These are phyloP conservation scores for Strongylocentrotus purpuratus DNA, from an alignment of 35 echinoderm and acorn worm genomes.

Conservation along the genomic window DNA sequence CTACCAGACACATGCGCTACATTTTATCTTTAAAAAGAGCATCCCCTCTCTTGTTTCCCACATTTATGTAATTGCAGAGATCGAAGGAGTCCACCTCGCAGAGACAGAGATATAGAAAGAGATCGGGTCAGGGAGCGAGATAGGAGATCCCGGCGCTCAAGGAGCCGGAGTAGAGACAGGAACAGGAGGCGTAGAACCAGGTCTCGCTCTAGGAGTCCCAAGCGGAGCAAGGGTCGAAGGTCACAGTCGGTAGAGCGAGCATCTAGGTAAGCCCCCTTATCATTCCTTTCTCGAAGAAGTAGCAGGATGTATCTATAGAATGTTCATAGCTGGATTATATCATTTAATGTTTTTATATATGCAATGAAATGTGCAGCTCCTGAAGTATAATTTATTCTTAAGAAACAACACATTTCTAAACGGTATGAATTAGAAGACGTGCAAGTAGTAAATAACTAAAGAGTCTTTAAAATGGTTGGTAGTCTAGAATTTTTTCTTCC, in stretches of 20 bases:
- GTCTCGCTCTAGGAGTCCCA: neutral
- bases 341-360: too few relatives aligned
- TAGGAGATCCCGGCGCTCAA: constrained; percentile 52
- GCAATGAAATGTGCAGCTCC: too few relatives aligned
- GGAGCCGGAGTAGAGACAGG: constrained; percentile 46
- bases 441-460: too few relatives aligned
- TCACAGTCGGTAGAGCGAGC: neutral
- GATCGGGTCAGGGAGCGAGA: constrained; percentile 45
- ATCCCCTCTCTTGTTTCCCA: neutral
- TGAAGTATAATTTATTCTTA: too few relatives aligned
- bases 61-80: constrained; percentile 7
- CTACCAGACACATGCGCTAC: neutral
- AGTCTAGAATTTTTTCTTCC: too few relatives aligned
- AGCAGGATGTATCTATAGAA: neutral
- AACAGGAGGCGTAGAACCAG: constrained; percentile 38
- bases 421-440: too few relatives aligned
- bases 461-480: too few relatives aligned
- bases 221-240: constrained; percentile 29
- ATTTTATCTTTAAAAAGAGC: neutral
- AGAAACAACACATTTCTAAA: too few relatives aligned
- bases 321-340: neutral
- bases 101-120: constrained; percentile 40
- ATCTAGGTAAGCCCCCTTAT: neutral
- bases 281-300: neutral
- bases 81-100: constrained; percentile 34